These are phyloP conservation scores for Cercopithecus mona DNA, from an alignment of 2,113 vertebrate species.

Conservation along the genomic window DNA sequence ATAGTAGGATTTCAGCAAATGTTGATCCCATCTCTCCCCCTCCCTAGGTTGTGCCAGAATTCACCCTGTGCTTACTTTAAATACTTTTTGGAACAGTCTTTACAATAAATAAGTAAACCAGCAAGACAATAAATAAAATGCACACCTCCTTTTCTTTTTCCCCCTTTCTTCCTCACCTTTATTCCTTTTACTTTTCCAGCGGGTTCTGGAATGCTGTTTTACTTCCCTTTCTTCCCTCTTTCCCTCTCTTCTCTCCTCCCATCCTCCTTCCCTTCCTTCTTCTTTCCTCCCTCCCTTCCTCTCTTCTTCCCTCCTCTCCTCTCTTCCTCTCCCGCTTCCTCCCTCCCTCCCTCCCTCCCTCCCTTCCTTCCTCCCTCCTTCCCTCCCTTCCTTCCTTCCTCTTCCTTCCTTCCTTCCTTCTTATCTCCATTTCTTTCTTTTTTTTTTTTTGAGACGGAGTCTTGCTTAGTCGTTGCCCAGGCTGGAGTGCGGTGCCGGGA, in stretches of 20 bases:
- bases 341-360: accelerated
- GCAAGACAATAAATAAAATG: not conserved
- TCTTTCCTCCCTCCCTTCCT: not conserved
- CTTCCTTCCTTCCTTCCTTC: no score
- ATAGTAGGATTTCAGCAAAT: not conserved
- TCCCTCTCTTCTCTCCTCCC: no score
- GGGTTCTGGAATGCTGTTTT: not conserved
- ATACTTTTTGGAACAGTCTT: not conserved
- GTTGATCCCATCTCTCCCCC: not conserved
- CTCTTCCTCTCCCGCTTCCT: not conserved
- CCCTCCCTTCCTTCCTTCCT: not conserved
- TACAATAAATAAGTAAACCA: not conserved
- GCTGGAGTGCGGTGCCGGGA: no score
- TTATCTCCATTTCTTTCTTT: not conserved
- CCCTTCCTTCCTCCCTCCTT: not conserved
- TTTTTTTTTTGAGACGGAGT: no score
- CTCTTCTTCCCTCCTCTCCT: not conserved
- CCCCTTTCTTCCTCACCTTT: not conserved
- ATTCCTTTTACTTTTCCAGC: not conserved
- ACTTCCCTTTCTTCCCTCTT: not conserved
- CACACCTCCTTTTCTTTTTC: not conserved
- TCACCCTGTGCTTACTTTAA: not conserved
- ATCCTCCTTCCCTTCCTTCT: no score
- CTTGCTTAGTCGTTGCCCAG: no score
- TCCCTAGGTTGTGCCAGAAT: not conserved